Conservation (phyloP, 2,888 invertebrate species). For the Cheiracanthium punctorium region DNA sequence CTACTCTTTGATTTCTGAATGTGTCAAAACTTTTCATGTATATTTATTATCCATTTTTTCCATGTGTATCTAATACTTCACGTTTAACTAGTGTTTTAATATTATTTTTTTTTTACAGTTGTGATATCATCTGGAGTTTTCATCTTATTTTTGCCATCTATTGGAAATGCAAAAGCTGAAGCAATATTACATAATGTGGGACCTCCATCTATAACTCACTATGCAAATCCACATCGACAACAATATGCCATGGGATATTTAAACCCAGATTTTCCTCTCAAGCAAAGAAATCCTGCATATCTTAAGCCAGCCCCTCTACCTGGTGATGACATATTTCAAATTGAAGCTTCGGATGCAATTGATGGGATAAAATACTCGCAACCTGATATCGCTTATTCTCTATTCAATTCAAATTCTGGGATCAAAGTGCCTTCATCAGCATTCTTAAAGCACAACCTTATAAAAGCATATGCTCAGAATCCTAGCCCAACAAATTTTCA, state of each 20-base stretch:
- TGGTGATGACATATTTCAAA: slow-evolving; percentile 37
- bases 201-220: slow-evolving; percentile 21
- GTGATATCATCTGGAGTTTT: neutral
- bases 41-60: too few relatives aligned
- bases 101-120: neutral
- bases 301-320: slow-evolving; percentile 9
- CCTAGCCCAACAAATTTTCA: slow-evolving; percentile 20
- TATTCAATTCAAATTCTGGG: slow-evolving; percentile 13
- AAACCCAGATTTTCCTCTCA: slow-evolving; percentile 1
- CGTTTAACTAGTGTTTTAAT: too few relatives aligned
- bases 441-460: neutral
- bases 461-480: neutral
- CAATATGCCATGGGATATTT: slow-evolving; percentile 9
- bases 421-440: slow-evolving; percentile 49
- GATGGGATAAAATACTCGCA: slow-evolving; percentile 54
- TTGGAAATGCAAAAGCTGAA: neutral
- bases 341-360: slow-evolving; percentile 60
- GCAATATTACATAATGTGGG: slow-evolving; percentile 21
- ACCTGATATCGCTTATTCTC: slow-evolving; percentile 35
- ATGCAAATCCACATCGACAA: slow-evolving; percentile 1
- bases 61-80: too few relatives aligned
- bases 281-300: neutral
- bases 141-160: neutral
- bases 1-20: too few relatives aligned
- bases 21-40: too few relatives aligned